phyloP scores from a whole-genome alignment of 2,797 vertebrate species.

The Etheostoma nigrum region DNA sequence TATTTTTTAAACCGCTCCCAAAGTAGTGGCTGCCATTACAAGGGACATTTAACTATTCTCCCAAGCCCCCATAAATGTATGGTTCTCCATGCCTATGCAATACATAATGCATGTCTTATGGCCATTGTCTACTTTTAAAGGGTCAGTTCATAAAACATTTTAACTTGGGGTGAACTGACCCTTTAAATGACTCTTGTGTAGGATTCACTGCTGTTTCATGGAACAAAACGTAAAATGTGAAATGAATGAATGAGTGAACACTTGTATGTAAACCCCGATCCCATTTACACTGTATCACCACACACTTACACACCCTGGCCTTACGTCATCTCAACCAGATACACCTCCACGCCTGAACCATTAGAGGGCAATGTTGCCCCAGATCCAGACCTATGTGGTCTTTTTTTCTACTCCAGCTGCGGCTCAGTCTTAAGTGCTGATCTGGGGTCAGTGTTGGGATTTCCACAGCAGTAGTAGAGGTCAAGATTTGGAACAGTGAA shows the following conservation, averaged over 20 bases:
- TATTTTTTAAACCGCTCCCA: not conserved
- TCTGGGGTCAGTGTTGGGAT: conserved; percentile 70
- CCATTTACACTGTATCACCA: conserved; percentile 3
- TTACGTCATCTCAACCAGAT: conserved; percentile 67
- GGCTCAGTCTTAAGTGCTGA: conserved; percentile 65
- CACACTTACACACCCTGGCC: conserved; percentile 51
- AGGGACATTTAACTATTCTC: not conserved
- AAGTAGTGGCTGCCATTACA: not conserved
- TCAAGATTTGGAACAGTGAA: conserved; percentile 61
- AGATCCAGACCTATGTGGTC: conserved; percentile 43
- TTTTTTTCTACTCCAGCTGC: conserved; percentile 16
- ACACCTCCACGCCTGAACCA: conserved; percentile 61
- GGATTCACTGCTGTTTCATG: not conserved
- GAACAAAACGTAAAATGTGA: not conserved
- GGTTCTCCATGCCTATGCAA: not conserved
- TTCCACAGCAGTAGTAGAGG: conserved; percentile 59
- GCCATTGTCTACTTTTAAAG: not conserved
- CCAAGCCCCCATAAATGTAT: not conserved
- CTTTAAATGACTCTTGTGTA: not conserved
- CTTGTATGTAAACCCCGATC: not conserved
- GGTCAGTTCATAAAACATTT: not conserved
- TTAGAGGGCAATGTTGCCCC: conserved; percentile 85
- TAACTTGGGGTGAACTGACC: not conserved
- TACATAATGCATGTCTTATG: not conserved
- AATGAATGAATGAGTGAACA: not conserved